phyloP scores from a whole-genome alignment of 92 coral and sea anemone genomes.

The Heteractis magnifica region DNA sequence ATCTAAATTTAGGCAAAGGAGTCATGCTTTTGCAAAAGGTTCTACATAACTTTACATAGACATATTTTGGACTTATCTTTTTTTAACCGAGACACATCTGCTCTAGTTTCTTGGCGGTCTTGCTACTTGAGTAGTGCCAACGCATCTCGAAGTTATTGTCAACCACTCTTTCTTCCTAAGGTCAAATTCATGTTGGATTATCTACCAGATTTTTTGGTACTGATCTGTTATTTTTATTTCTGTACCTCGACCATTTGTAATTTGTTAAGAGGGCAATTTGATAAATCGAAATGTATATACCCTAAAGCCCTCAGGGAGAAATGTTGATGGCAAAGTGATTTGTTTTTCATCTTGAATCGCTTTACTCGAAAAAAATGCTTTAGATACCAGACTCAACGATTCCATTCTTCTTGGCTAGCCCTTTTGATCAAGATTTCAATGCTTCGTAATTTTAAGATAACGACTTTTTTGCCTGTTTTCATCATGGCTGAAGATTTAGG shows the following conservation, averaged over 20 bases:
- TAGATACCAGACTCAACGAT: background rate
- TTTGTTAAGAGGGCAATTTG: slow-evolving; percentile 21
- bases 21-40: too few species aligned
- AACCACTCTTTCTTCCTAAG: background rate
- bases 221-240: background rate
- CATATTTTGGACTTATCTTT: too few species aligned
- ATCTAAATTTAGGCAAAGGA: too few species aligned
- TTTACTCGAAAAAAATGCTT: background rate
- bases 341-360: slow-evolving; percentile 14
- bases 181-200: background rate
- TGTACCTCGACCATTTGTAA: slow-evolving; percentile 22
- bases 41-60: too few species aligned
- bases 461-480: background rate
- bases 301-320: background rate
- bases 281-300: slow-evolving; percentile 14
- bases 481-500: background rate
- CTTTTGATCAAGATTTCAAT: background rate
- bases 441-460: background rate
- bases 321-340: background rate
- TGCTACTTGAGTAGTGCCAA: too few species aligned
- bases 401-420: background rate
- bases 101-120: too few species aligned
- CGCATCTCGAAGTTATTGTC: too few species aligned
- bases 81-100: too few species aligned
- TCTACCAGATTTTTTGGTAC: background rate